Percentiles rank a stretch among this genome's conserved stretches.
Conservation (phyloP, 2,888 invertebrate genomes). For the Heteropelma amictum region DNA sequence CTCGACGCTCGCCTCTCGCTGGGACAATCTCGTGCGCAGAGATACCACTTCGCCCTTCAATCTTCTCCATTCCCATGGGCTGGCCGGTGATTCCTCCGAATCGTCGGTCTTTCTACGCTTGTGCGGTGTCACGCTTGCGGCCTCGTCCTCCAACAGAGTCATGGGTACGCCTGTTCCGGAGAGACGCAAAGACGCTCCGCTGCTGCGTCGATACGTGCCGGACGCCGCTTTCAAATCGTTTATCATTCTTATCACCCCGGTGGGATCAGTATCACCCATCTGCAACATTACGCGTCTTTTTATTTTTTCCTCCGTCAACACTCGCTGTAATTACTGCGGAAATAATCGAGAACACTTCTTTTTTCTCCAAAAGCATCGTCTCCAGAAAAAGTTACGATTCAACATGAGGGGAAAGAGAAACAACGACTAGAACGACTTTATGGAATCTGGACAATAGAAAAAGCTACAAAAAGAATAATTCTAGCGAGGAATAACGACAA, state of each 20-base stretch:
- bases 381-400: too few species aligned
- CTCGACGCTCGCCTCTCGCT: conserved; percentile 78
- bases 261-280: conserved; percentile 74
- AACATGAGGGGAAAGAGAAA: too few species aligned
- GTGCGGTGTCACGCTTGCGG: conserved; percentile 59
- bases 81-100: conserved; percentile 60
- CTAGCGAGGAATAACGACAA: too few species aligned
- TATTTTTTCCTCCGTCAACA: not conserved
- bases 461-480: too few species aligned
- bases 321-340: not conserved
- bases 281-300: conserved; percentile 28
- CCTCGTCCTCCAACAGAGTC: conserved; percentile 28
- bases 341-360: not conserved
- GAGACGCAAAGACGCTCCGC: conserved; percentile 60
- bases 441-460: too few species aligned
- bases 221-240: conserved; percentile 71
- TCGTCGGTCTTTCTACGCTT: conserved; percentile 69
- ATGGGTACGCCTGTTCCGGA: conserved; percentile 60
- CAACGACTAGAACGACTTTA: too few species aligned
- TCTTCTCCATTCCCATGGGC: conserved; percentile 75
- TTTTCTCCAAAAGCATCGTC: too few species aligned
- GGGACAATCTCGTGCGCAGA: conserved; percentile 69
- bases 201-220: conserved; percentile 62
- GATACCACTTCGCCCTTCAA: conserved; percentile 73
- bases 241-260: conserved; percentile 74